These are phyloP conservation scores for Pandemis corylana DNA, from an alignment of 2,888 invertebrate species.

Conservation along the genomic window DNA sequence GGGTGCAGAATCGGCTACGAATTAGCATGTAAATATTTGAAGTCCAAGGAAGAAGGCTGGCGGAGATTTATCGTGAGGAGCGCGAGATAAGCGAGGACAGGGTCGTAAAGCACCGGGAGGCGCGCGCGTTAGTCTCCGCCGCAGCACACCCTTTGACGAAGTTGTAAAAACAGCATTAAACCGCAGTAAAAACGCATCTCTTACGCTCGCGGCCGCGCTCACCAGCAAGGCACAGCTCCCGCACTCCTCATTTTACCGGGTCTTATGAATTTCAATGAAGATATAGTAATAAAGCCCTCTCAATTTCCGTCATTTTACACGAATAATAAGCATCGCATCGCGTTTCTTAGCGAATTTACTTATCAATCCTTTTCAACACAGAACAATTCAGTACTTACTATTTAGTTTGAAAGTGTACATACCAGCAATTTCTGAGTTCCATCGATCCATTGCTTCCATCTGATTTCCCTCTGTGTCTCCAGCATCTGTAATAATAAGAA, in stretches of 20 bases:
- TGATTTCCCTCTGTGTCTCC: slow-evolving; percentile 52
- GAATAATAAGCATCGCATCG: slow-evolving; percentile 26
- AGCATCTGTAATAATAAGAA: slow-evolving; percentile 52
- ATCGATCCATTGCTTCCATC: slow-evolving; percentile 39
- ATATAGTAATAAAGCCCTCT: slow-evolving; percentile 66
- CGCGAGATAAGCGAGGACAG: slow-evolving; percentile 78
- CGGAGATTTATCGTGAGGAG: slow-evolving; percentile 81
- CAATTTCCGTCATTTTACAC: slow-evolving; percentile 34
- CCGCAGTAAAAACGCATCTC: slow-evolving; percentile 84
- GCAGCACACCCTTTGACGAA: slow-evolving; percentile 80
- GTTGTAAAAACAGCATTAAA: slow-evolving; percentile 85
- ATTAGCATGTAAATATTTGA: slow-evolving; percentile 85
- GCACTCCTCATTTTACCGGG: slow-evolving; percentile 75
- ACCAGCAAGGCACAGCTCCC: slow-evolving; percentile 52
- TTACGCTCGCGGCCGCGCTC: slow-evolving; percentile 52
- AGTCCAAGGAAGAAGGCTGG: slow-evolving; percentile 78
- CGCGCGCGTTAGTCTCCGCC: slow-evolving; percentile 52
- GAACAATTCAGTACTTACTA: neutral
- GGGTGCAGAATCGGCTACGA: slow-evolving; percentile 81
- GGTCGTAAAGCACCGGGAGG: slow-evolving; percentile 77
- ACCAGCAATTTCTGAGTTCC: slow-evolving; percentile 39
- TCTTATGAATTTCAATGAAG: slow-evolving; percentile 84
- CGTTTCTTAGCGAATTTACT: slow-evolving; percentile 3
- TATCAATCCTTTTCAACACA: neutral
- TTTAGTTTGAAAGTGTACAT: slow-evolving; percentile 13